Percentiles rank a stretch among this genome's conserved stretches.
phyloP scores from a whole-genome alignment of 2,797 vertebrate species.

The Iguana delicatissima region DNA sequence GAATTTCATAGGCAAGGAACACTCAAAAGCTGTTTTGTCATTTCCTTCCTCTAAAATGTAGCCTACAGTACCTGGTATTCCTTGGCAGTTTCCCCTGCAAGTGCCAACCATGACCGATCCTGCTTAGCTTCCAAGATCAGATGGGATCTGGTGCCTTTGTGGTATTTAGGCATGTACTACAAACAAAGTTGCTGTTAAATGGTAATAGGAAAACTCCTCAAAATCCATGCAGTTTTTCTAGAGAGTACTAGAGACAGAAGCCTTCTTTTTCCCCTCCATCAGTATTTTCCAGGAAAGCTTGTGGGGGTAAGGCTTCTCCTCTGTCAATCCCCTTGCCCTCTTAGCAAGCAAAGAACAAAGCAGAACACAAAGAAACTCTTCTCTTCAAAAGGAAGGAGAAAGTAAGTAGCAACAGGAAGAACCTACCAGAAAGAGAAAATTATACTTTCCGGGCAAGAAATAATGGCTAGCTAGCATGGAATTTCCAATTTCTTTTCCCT shows the following conservation, averaged over 20 bases:
- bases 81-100: too few species aligned
- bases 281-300: neutral
- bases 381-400: neutral
- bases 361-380: too few species aligned
- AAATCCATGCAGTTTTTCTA: neutral
- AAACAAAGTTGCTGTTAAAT: neutral
- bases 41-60: too few species aligned
- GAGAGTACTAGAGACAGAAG: neutral
- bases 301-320: too few species aligned
- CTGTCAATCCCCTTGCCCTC: neutral
- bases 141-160: too few species aligned
- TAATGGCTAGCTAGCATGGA: neutral
- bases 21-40: too few species aligned
- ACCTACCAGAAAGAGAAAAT: neutral
- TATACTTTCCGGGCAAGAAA: neutral
- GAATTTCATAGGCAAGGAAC: too few species aligned
- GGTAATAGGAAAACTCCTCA: too few species aligned
- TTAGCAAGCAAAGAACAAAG: neutral
- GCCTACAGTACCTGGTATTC: too few species aligned
- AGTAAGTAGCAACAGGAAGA: neutral
- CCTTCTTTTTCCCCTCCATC: neutral
- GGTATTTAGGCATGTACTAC: neutral
- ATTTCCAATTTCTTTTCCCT: neutral
- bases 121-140: too few species aligned
- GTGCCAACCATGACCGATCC: too few species aligned